Evolutionary conservation across 1,140 invertebrate species (phyloP).

Genomic region (Lucilia cuprina): DNA sequence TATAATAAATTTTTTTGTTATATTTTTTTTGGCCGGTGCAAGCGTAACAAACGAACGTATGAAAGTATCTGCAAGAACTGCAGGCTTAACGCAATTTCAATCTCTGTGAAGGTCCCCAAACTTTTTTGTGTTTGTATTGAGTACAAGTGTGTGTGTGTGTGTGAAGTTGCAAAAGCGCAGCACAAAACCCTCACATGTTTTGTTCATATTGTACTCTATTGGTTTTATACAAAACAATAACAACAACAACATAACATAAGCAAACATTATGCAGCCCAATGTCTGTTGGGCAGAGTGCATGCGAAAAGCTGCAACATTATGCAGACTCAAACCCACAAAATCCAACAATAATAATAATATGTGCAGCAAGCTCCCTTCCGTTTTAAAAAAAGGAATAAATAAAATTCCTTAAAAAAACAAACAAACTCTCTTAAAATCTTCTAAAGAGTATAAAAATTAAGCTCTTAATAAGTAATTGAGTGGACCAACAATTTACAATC

Average conservation of each 20-base stretch:
- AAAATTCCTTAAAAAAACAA: background rate
- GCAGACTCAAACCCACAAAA: background rate
- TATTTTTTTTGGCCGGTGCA: constrained; percentile 47
- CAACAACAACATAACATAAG: background rate
- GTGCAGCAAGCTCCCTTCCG: background rate
- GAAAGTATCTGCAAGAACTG: constrained; percentile 63
- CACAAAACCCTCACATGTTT: constrained; percentile 10
- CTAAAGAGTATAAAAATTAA: background rate
- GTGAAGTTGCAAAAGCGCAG: constrained; percentile 33
- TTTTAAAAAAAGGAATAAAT: background rate
- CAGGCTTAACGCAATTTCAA: constrained; percentile 62
- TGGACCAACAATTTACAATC: background rate
- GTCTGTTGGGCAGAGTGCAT: background rate
- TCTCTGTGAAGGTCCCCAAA: constrained; percentile 61
- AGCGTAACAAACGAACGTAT: constrained; percentile 58
- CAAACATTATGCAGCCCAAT: background rate
- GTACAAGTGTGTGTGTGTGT: background rate
- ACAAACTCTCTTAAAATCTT: background rate
- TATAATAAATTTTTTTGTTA: constrained; percentile 28
- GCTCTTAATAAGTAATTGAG: background rate
- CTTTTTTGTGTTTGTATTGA: constrained; percentile 41
- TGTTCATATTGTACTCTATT: background rate
- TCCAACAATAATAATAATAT: background rate
- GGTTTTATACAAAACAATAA: background rate
- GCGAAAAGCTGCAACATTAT: background rate